A percentile compares a stretch with the other conserved stretches of the same genome.
Evolutionary conservation across 2,888 invertebrate species (phyloP).

Genomic region (Choreutis nemorana): DNA sequence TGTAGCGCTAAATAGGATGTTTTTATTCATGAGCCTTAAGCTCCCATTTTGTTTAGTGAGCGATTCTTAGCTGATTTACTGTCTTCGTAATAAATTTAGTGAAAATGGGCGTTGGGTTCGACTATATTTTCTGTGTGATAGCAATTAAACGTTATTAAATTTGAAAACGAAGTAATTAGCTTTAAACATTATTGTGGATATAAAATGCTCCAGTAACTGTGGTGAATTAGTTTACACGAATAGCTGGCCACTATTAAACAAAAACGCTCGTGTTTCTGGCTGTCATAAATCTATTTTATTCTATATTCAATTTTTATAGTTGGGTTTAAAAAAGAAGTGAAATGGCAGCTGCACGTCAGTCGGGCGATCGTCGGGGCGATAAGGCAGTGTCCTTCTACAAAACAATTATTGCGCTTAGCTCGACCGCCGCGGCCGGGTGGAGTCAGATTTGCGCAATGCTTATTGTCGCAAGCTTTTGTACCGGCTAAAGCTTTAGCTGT

Average conservation of each 20-base stretch:
- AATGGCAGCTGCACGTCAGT: constrained; percentile 49
- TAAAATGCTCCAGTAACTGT: no score
- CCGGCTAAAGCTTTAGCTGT: constrained; percentile 17
- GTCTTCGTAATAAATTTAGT: constrained; percentile 54
- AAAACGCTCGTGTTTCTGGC: not conserved
- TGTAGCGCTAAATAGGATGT: constrained; percentile 63
- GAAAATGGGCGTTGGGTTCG: constrained; percentile 21
- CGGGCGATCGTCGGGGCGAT: constrained; percentile 39
- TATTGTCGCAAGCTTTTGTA: constrained; percentile 35
- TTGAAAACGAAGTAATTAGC: no score
- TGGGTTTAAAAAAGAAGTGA: constrained; percentile 32
- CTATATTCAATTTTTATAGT: constrained; percentile 22
- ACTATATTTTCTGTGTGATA: constrained; percentile 10
- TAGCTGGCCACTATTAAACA: not conserved
- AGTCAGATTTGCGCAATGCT: constrained; percentile 41
- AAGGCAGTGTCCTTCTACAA: constrained; percentile 52
- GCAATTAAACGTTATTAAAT: no score
- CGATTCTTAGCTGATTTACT: constrained; percentile 58
- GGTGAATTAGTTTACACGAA: not conserved
- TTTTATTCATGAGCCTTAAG: constrained; percentile 62
- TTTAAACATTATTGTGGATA: no score
- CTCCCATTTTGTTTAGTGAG: constrained; percentile 59
- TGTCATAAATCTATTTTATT: constrained; percentile 17
- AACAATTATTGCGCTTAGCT: constrained; percentile 50
- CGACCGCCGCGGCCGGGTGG: constrained; percentile 15